Evolutionary conservation across 2,888 invertebrate species (phyloP).

Genomic region (Luffia ferchaultella): DNA sequence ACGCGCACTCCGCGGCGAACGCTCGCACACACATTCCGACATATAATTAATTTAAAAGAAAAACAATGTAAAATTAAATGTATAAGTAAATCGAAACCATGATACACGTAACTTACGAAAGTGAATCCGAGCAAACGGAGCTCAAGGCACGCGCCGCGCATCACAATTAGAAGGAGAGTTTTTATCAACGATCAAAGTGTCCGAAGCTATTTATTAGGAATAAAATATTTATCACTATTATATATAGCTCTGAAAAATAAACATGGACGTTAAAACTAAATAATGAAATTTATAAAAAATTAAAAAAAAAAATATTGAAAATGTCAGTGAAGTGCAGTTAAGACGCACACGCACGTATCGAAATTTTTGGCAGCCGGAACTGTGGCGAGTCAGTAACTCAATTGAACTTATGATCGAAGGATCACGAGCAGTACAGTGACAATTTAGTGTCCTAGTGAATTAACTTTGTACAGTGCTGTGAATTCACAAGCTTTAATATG

Average conservation of each 20-base stretch:
- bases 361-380: background rate
- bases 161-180: constrained; percentile 6
- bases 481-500: background rate
- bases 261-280: no score
- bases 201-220: no score
- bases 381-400: background rate
- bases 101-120: constrained; percentile 24
- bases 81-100: constrained; percentile 26
- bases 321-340: background rate
- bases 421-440: background rate
- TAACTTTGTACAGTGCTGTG: background rate
- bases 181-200: background rate
- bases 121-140: constrained; percentile 17
- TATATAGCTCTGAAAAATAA: no score
- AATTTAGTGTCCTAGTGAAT: background rate
- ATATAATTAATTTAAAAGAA: background rate
- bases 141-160: constrained; percentile 21
- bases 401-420: background rate
- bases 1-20: constrained; percentile 53
- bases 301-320: background rate
- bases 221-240: no score
- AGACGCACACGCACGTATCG: background rate
- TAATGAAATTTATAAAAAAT: no score
- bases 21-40: constrained; percentile 42
- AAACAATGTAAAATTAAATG: background rate